Conservation (phyloP, 2,113 vertebrate species). For the Copsychus sechellarum region DNA sequence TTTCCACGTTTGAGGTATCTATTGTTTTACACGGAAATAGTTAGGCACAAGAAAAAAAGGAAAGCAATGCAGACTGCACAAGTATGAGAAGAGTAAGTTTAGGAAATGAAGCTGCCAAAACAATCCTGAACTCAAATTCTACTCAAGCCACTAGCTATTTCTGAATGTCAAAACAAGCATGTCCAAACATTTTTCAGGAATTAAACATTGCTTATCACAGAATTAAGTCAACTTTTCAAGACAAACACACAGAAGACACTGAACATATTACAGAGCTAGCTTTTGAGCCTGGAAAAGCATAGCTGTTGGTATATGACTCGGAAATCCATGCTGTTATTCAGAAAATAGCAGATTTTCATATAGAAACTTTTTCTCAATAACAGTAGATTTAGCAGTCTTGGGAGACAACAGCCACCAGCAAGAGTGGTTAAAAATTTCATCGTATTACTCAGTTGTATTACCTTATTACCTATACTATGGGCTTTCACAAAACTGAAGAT, state of each 20-base stretch:
- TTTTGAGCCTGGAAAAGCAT: neutral
- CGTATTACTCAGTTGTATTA: neutral
- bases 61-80: neutral
- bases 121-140: neutral
- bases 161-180: slow-evolving; percentile 7
- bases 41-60: slow-evolving; percentile 10
- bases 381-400: neutral
- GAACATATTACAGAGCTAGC: neutral
- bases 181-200: neutral
- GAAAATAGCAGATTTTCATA: neutral
- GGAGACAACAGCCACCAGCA: neutral
- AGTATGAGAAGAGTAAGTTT: neutral
- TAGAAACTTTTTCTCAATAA: neutral
- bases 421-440: neutral
- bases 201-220: neutral
- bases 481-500: neutral
- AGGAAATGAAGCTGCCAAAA: slow-evolving; percentile 42
- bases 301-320: neutral
- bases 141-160: neutral
- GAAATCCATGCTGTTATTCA: neutral
- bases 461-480: neutral
- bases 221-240: neutral
- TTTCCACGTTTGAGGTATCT: slow-evolving; percentile 14
- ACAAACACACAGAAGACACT: neutral
- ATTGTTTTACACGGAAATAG: neutral